A percentile compares a stretch with the other conserved stretches of the same genome.
phyloP scores from a whole-genome alignment of 2,113 vertebrate species.

The Penelope pileata region DNA sequence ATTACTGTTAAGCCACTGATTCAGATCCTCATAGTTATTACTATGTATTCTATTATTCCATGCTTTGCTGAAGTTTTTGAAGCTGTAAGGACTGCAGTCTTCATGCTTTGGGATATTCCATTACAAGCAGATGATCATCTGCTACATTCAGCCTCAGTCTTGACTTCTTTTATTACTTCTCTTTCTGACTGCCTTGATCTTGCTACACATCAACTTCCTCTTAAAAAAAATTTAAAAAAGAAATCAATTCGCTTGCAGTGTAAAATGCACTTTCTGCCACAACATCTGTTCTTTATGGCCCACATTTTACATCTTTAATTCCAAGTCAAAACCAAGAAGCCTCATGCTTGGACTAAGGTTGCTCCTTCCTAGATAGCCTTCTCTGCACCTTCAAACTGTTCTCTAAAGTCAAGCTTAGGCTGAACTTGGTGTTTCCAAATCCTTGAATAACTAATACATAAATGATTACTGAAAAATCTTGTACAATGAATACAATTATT shows the following conservation, averaged over 20 bases:
- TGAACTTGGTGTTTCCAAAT: accelerated
- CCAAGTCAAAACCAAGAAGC: neutral
- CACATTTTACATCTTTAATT: neutral
- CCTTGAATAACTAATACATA: neutral
- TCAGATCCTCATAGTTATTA: neutral
- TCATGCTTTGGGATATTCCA: neutral
- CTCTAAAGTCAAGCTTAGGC: neutral
- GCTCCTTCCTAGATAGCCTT: neutral
- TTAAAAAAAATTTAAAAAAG: too few relatives aligned
- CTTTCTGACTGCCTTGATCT: neutral
- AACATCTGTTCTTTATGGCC: neutral
- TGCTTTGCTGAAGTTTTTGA: neutral
- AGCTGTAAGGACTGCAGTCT: neutral
- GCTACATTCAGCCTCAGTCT: neutral
- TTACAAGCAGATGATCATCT: neutral
- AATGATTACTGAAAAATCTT: neutral
- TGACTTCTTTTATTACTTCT: neutral
- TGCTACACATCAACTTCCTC: neutral
- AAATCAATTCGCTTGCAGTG: neutral
- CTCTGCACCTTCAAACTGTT: neutral
- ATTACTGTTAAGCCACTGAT: neutral
- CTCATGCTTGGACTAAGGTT: neutral
- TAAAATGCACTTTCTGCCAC: neutral
- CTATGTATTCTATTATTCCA: neutral
- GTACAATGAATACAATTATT: neutral